Evolutionary conservation across 2,113 vertebrate species (phyloP).

Genomic region (Corythaixoides concolor): DNA sequence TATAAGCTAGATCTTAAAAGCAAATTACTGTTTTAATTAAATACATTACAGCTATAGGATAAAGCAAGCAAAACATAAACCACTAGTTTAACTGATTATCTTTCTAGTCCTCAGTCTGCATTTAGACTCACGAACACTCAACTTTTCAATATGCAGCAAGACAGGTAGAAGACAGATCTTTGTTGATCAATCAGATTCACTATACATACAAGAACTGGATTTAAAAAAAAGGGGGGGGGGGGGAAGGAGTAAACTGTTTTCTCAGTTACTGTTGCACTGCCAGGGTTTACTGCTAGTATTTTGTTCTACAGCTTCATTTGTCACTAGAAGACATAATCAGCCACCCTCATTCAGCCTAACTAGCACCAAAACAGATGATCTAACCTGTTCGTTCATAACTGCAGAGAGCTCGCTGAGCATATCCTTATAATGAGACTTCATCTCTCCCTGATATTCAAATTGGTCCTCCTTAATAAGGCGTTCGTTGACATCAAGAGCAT

Average conservation of each 20-base stretch:
- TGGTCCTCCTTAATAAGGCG: conserved; percentile 98
- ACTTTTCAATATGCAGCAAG: not conserved
- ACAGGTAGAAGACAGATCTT: not conserved
- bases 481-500: conserved; percentile 93
- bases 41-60: not conserved
- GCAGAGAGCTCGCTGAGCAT: conserved; percentile 91
- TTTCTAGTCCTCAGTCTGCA: not conserved
- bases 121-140: not conserved
- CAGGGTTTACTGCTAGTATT: not conserved
- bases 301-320: not conserved
- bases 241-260: not conserved
- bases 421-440: conserved; percentile 94
- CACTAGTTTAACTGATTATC: not conserved
- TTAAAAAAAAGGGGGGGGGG: accelerated
- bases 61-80: not conserved
- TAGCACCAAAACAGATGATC: not conserved
- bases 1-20: not conserved
- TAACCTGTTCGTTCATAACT: conserved; percentile 97
- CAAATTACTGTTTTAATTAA: conserved; percentile 46
- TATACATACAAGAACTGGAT: not conserved
- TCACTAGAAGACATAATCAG: not conserved
- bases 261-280: not conserved
- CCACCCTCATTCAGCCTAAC: not conserved
- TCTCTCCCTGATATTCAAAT: conserved; percentile 97
- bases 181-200: not conserved